Conservation (phyloP, 2,113 vertebrate genomes). For the Ornithorhynchus anatinus region DNA sequence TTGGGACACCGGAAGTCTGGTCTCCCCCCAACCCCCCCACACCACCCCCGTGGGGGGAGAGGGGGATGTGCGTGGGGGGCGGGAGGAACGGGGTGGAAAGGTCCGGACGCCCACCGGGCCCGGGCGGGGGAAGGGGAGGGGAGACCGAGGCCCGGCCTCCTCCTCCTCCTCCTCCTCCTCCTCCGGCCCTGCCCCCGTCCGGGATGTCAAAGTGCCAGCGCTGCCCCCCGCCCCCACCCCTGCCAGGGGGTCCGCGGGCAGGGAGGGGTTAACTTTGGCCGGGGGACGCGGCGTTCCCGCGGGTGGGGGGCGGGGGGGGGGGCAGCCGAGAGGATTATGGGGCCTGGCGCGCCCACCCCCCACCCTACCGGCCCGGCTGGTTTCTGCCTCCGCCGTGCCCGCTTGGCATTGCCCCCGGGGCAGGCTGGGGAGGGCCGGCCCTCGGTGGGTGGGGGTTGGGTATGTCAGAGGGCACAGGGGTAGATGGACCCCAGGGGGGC, state of each 20-base stretch:
- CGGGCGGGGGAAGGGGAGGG: slow-evolving; percentile 42
- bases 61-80: no score
- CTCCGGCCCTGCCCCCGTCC: slow-evolving; percentile 44
- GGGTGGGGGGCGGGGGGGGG: neutral
- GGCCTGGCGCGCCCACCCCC: slow-evolving; percentile 18
- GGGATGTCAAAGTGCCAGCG: slow-evolving; percentile 47
- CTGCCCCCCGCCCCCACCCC: slow-evolving; percentile 28
- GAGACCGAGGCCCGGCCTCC: slow-evolving; percentile 59
- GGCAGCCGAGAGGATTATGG: slow-evolving; percentile 35
- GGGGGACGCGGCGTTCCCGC: slow-evolving; percentile 23
- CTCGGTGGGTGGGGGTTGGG: slow-evolving; percentile 10
- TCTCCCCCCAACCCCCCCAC: no score
- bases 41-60: no score
- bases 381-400: slow-evolving; percentile 55
- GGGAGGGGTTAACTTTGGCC: slow-evolving; percentile 43
- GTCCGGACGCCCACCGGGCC: no score
- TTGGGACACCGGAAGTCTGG: slow-evolving; percentile 70
- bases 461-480: neutral
- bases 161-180: slow-evolving; percentile 39
- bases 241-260: slow-evolving; percentile 20
- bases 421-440: slow-evolving; percentile 36
- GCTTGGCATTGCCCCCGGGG: slow-evolving; percentile 37
- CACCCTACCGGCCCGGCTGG: slow-evolving; percentile 50
- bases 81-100: no score
- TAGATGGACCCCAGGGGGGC: neutral